Evolutionary conservation across 2,113 vertebrate species (phyloP).

Genomic region (Chaetorhynchus papuensis): DNA sequence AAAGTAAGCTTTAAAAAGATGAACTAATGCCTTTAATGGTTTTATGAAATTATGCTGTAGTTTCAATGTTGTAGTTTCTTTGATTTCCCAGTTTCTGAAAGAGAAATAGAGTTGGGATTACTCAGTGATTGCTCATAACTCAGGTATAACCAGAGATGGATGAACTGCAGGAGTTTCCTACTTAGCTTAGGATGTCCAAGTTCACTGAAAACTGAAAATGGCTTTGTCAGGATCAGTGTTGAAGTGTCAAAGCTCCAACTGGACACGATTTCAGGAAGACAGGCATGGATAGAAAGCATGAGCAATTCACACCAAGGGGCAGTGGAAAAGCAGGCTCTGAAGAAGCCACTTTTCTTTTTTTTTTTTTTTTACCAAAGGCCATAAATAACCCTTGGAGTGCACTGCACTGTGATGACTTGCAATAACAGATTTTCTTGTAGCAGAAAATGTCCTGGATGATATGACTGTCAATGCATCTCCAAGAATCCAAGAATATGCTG

Average conservation of each 20-base stretch:
- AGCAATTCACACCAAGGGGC: background rate
- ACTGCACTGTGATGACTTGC: background rate
- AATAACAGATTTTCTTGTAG: background rate
- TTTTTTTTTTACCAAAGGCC: background rate
- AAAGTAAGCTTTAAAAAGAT: constrained; percentile 9
- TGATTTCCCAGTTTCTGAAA: background rate
- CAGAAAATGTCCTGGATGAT: background rate
- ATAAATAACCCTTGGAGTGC: background rate
- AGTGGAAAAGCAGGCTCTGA: background rate
- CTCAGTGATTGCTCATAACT: background rate
- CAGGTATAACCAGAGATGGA: background rate
- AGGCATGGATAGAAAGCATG: background rate
- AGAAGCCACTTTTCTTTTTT: background rate
- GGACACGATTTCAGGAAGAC: background rate
- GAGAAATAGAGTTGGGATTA: background rate
- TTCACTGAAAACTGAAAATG: background rate
- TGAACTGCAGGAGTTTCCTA: background rate
- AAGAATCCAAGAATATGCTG: background rate
- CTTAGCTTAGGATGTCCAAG: background rate
- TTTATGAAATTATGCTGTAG: background rate
- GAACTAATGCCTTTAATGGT: background rate
- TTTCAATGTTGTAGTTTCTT: background rate
- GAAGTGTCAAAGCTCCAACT: background rate
- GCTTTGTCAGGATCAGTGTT: background rate
- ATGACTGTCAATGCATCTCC: background rate